Percentiles rank a stretch among this genome's conserved stretches.
Conservation (phyloP, 2,113 vertebrate species). For the Corythaeola cristata region DNA sequence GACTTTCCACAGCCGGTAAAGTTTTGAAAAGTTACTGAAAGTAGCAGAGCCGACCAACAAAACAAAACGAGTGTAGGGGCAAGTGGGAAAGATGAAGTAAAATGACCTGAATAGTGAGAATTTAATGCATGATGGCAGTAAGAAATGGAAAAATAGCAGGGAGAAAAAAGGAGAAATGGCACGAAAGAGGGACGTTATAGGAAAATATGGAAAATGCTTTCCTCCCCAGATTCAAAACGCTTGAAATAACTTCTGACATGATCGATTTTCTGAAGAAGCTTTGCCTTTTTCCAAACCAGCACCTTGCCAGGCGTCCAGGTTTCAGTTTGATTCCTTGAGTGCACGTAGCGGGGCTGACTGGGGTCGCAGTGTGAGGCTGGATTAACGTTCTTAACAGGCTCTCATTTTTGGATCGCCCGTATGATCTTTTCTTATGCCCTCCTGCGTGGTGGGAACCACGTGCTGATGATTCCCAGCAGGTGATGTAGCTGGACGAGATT, state of each 20-base stretch:
- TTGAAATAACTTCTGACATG: neutral
- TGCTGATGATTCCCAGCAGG: neutral
- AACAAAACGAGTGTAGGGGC: neutral
- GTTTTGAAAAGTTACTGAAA: neutral
- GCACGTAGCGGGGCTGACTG: accelerated
- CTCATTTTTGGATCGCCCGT: neutral
- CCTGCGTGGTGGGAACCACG: accelerated
- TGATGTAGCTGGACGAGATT: neutral
- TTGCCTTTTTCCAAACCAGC: neutral
- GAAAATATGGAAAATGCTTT: neutral
- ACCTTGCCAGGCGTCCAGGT: neutral
- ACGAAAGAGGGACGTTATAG: neutral
- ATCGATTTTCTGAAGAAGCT: neutral
- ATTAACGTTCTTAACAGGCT: neutral
- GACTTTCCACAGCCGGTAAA: neutral
- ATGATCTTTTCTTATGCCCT: neutral
- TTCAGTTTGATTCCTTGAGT: accelerated
- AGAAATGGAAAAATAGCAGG: neutral
- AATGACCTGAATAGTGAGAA: neutral
- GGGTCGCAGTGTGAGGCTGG: neutral
- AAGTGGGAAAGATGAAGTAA: neutral
- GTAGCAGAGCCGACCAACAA: neutral
- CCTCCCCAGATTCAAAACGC: neutral
- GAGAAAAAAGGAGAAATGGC: neutral
- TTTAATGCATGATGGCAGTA: no score